These are phyloP conservation scores for Lepetodrilus schrolli DNA, from an alignment of 2,888 invertebrate species.

Conservation along the genomic window DNA sequence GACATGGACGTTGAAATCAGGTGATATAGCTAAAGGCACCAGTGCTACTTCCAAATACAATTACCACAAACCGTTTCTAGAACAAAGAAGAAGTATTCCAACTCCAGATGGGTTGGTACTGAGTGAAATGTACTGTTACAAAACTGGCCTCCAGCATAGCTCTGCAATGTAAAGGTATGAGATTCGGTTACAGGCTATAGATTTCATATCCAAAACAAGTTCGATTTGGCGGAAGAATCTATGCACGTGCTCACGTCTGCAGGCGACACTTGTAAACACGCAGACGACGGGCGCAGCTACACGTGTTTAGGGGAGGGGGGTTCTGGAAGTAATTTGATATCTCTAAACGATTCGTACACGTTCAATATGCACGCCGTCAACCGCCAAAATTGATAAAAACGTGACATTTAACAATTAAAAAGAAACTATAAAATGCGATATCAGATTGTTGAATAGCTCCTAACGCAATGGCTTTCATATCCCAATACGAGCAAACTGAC, in stretches of 20 bases:
- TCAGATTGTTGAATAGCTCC: no score
- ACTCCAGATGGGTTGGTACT: no score
- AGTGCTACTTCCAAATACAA: no score
- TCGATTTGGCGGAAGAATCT: neutral
- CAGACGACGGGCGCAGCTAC: neutral
- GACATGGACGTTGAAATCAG: no score
- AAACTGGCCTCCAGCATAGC: neutral
- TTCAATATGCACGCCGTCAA: neutral
- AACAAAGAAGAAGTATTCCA: no score
- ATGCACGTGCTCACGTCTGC: conserved; percentile 16
- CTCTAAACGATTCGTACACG: conserved; percentile 2
- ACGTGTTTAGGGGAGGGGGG: neutral
- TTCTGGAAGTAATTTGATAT: neutral
- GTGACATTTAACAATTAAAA: no score
- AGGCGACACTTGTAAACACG: conserved; percentile 10
- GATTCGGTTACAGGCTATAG: conserved; percentile 7
- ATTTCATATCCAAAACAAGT: neutral
- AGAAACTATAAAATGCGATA: no score
- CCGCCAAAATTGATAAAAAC: neutral
- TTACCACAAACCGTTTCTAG: no score
- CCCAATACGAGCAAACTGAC: no score
- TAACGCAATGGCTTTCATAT: no score
- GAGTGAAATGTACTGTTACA: no score
- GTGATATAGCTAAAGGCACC: no score
- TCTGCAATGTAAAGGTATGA: neutral